Percentiles rank a stretch among this genome's conserved stretches.
phyloP scores from a whole-genome alignment of 2,797 vertebrate genomes.

The Cottoperca gobio region DNA sequence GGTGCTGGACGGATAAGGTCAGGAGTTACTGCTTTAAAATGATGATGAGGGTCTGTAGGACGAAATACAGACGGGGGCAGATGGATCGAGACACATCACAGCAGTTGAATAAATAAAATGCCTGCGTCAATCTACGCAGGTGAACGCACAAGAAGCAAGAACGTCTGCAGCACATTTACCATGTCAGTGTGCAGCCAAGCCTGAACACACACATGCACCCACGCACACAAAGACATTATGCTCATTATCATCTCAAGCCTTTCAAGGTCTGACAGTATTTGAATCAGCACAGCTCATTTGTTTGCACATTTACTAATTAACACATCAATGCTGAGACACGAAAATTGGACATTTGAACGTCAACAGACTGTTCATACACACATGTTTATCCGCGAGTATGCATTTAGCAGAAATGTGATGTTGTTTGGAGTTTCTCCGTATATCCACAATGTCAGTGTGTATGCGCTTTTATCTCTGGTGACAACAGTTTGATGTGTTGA shows the following conservation, averaged over 20 bases:
- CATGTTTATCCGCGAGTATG: not conserved
- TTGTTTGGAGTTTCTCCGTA: not conserved
- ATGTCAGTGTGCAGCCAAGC: slow-evolving; percentile 3
- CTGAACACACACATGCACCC: not conserved
- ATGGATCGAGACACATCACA: not conserved
- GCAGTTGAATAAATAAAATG: not conserved
- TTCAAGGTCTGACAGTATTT: slow-evolving; percentile 29
- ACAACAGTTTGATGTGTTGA: slow-evolving; percentile 48
- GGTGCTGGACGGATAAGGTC: slow-evolving; percentile 3
- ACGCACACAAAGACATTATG: not conserved
- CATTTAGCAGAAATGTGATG: not conserved
- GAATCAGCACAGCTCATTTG: slow-evolving; percentile 41
- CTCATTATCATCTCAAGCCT: slow-evolving; percentile 46
- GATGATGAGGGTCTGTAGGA: not conserved
- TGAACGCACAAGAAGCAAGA: not conserved
- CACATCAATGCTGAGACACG: slow-evolving; percentile 21
- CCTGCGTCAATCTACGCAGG: not conserved
- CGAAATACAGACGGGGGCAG: not conserved
- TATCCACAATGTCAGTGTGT: not conserved
- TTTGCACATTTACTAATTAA: slow-evolving; percentile 56
- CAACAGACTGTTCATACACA: not conserved
- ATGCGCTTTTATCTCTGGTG: slow-evolving; percentile 30
- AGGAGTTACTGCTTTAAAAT: slow-evolving; percentile 3
- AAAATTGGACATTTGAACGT: slow-evolving; percentile 29
- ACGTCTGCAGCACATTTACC: slow-evolving; percentile 5